Conservation (phyloP, 2,888 invertebrate species). For the Dicyrtoma fusca region DNA sequence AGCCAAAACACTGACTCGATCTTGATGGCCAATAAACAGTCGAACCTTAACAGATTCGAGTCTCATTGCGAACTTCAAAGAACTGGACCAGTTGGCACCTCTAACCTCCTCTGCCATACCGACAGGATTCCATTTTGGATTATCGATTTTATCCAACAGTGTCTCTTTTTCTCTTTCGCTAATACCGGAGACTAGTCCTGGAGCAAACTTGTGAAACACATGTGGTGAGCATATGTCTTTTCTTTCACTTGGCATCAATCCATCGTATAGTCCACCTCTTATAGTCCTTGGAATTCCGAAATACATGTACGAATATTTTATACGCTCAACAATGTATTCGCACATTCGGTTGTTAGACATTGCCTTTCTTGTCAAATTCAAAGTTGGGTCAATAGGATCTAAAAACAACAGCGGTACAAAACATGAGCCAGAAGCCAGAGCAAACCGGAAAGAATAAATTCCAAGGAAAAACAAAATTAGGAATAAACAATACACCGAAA, state of each 20-base stretch:
- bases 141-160: not conserved
- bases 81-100: not conserved
- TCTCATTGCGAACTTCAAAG: not conserved
- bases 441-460: no score
- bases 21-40: not conserved
- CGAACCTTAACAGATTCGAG: not conserved
- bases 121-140: constrained; percentile 1
- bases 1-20: constrained; percentile 17
- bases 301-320: constrained; percentile 58
- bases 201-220: not conserved
- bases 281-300: constrained; percentile 61
- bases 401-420: no score
- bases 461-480: no score
- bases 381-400: no score
- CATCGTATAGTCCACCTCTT: constrained; percentile 59
- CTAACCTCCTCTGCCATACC: not conserved
- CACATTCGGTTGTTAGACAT: constrained; percentile 57
- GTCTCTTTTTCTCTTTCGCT: not conserved
- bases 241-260: constrained; percentile 24
- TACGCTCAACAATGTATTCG: constrained; percentile 62
- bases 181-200: not conserved
- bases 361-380: no score
- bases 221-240: constrained; percentile 5
- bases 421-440: no score
- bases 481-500: no score